Evolutionary conservation across 2,888 invertebrate species (phyloP), one percentile per base, ranked within the genome.

Genomic region (Watsonalla binaria): DNA sequence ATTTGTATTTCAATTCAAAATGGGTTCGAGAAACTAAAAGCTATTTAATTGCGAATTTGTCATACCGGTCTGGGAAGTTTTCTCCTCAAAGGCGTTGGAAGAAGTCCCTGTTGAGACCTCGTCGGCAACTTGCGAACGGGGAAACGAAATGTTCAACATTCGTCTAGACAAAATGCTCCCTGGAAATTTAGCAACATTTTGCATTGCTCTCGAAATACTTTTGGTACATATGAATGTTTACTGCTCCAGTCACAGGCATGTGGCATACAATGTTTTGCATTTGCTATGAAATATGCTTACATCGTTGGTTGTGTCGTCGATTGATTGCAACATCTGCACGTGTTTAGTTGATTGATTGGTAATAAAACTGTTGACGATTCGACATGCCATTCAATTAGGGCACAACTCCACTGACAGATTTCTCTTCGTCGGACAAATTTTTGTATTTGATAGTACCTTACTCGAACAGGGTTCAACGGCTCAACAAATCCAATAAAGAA

Each of bases 401-500:
- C 45, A 34, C 53, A 54, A 55, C 34, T 24, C 48, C 53, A 39
- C 34, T 53, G 51, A 58, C 55, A 78, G 77, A 79, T 79, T 82
- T 74, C 63, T 64, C 61, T 42, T 42, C 67, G 63, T 66, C 64
- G 63, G 70, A 70, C 75, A 74, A 80, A 76, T 74, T 76, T 78
- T 9, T 76, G 77, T 80, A 77, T 76, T 80, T 69, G 74, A 78
- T 77, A 78, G 78, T 76, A 74, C 76, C 70, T 74, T 71, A 68
- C 72, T 65, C 70, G 74, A 74, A 74, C 77, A 74, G 75, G 72
- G 79, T 78, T 82, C 82, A 84, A 82, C 76, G 76, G 79, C 76
- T 81, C 75, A 84, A 79, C 82, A 81, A 86, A 86, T 85, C 81
- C 84, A 86, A 87, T 88, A 88, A 85, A 84, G 86, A 81, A 80